phyloP scores from a whole-genome alignment of 2,888 invertebrate species.

The Chymomyza fuscimana region DNA sequence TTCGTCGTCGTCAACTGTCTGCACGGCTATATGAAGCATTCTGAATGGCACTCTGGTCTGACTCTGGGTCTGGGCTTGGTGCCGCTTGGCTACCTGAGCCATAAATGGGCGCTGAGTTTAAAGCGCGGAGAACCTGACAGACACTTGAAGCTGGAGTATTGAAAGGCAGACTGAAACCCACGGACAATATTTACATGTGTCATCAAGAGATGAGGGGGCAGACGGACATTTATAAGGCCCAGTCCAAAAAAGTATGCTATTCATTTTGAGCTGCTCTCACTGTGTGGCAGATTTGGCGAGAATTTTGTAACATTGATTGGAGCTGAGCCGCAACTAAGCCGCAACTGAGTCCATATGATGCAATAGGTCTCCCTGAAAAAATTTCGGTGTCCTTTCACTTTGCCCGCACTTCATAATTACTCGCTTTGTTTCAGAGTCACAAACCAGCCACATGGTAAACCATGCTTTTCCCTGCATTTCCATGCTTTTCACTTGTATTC shows the following conservation, averaged over 20 bases:
- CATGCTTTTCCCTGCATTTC: not conserved
- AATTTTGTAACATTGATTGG: not conserved
- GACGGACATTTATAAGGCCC: slow-evolving; percentile 1
- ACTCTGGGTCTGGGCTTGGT: not conserved
- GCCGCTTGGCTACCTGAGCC: not conserved
- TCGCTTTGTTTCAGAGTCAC: slow-evolving; percentile 11
- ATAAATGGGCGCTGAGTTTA: slow-evolving; percentile 1
- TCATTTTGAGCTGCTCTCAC: not conserved
- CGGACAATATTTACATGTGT: slow-evolving; percentile 25
- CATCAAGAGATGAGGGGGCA: slow-evolving; percentile 9
- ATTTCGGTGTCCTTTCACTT: not conserved
- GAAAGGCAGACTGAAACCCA: slow-evolving; percentile 29
- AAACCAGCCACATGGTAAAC: slow-evolving; percentile 1
- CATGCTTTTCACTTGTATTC: not conserved
- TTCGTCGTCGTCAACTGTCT: slow-evolving; percentile 27
- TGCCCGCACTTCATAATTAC: slow-evolving; percentile 45
- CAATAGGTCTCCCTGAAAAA: not conserved
- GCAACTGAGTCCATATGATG: not conserved
- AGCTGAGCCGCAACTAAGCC: not conserved
- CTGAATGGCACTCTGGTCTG: not conserved
- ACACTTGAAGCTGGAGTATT: slow-evolving; percentile 1
- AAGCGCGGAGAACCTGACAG: not conserved
- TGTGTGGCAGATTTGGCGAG: slow-evolving; percentile 1
- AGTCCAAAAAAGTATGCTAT: slow-evolving; percentile 19
- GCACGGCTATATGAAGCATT: not conserved